Base-by-base conservation (phyloP, 2,113 vertebrate genomes). In the Dipodomys ordii region DNA sequence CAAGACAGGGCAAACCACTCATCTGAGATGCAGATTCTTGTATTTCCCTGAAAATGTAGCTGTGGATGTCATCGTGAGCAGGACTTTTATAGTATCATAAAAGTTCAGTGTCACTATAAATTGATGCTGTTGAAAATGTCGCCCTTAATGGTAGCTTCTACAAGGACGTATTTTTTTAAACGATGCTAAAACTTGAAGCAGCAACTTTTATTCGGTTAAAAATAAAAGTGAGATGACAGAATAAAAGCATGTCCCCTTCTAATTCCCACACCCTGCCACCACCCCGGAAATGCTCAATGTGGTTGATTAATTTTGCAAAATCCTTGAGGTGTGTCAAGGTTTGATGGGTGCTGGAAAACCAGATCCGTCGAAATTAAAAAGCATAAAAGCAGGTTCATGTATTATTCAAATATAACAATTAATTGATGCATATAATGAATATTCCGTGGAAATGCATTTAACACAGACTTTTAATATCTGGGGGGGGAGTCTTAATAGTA, bases 61-160 rank as follows among this genome's bases (percentile, higher is more conserved):
- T 97, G 92, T 97, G 97, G 94, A 96, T 98, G 95, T 97, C 97
- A 95, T 95, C 93, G 93, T 96, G 96, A 98, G 96, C 94, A 96
- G 96, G 94, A 97, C 97, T 98, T 98, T 98, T 98, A 98, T 97
- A 95, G 95, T 96, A 90, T 88, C 1, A 83, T 98, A 98, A 98
- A 98, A 98, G 97, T 98, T 98, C 98, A 98, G 94, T 98, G 97
- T 98, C 97, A 97, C 97, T 97, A 97, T 98, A 98, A 98, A 98
- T 98, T 97, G 94, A 94, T 94, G 96, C 97, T 97, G 97, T 96
- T 97, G 97, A 98, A 98, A 98, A 98, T 97, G 97, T 97, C 90
- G 73, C 97, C 98, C 93, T 98, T 98, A 98, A 98, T 96, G 93
- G 96, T 95, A 98, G 95, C 95, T 98, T 98, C 97, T 97, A 96